These are phyloP conservation scores for Gallinago solitaria DNA, from an alignment of 2,797 vertebrate species.

Conservation along the genomic window DNA sequence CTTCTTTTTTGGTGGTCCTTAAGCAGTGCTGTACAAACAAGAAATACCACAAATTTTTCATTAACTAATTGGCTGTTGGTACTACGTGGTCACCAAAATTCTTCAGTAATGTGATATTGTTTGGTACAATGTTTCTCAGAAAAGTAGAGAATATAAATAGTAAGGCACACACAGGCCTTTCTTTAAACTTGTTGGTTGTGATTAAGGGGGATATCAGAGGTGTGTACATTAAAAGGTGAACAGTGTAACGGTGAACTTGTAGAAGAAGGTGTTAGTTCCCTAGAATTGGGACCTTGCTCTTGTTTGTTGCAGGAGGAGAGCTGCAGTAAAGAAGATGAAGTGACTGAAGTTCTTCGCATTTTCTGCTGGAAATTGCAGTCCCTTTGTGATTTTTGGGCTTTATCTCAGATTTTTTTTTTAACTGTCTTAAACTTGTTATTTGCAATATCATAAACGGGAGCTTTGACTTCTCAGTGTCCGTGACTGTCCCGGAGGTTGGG, in stretches of 20 bases:
- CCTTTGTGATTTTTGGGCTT: neutral
- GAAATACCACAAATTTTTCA: neutral
- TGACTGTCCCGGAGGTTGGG: rapidly evolving
- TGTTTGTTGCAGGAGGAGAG: neutral
- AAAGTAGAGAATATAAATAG: neutral
- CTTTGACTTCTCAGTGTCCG: neutral
- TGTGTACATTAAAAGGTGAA: neutral
- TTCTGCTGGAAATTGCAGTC: neutral
- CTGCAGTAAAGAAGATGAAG: neutral
- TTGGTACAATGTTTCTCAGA: neutral
- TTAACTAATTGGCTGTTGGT: neutral
- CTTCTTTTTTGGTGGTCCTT: neutral
- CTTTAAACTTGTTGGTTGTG: neutral
- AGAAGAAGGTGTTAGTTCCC: neutral
- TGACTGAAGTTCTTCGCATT: neutral
- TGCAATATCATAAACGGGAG: neutral
- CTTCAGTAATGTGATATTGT: neutral
- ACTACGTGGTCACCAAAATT: neutral
- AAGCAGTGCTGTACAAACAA: neutral
- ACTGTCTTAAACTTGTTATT: neutral
- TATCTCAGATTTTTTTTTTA: neutral
- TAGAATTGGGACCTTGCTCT: neutral
- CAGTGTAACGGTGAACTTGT: neutral
- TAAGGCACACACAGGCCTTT: neutral
- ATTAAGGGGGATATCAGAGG: neutral